phyloP scores from a whole-genome alignment of 2,888 invertebrate species.

The Ichneumoninae sp. region DNA sequence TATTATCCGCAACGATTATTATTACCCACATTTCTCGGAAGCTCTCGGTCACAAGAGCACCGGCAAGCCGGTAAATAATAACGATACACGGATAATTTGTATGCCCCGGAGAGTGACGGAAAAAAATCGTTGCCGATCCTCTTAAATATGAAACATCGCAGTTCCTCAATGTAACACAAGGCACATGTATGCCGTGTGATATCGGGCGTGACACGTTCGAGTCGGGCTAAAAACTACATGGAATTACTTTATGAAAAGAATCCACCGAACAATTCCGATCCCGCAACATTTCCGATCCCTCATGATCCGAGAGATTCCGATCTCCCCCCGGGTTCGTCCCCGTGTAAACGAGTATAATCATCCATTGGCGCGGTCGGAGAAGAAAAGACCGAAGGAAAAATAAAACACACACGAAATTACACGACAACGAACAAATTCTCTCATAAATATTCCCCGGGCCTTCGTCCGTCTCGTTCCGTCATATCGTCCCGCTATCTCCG shows the following conservation, averaged over 20 bases:
- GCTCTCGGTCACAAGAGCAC: neutral
- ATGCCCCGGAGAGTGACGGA: neutral
- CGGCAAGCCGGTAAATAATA: neutral
- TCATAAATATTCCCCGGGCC: slow-evolving; percentile 60
- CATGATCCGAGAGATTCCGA: slow-evolving; percentile 57
- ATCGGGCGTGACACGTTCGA: slow-evolving; percentile 38
- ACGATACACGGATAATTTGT: slow-evolving; percentile 8
- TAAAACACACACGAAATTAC: slow-evolving; percentile 19
- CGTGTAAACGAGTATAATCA: slow-evolving; percentile 57
- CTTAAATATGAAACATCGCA: neutral
- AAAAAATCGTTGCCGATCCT: neutral
- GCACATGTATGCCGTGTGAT: slow-evolving; percentile 21
- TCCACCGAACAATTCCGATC: slow-evolving; percentile 31
- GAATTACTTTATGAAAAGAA: slow-evolving; percentile 51
- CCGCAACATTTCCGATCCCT: slow-evolving; percentile 18
- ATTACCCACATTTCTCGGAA: neutral
- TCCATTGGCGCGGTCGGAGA: slow-evolving; percentile 24
- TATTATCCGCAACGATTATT: neutral
- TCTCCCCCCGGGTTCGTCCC: slow-evolving; percentile 28
- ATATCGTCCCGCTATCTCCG: slow-evolving; percentile 39
- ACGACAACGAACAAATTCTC: slow-evolving; percentile 54
- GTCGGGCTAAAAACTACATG: slow-evolving; percentile 30
- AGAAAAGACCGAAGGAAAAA: neutral
- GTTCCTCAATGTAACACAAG: neutral
- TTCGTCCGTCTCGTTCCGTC: slow-evolving; percentile 66